Percentiles rank a stretch among this genome's conserved stretches.
These are phyloP conservation scores for Drosophila tripunctata DNA, from an alignment of 2,888 invertebrate genomes.

Conservation along the genomic window DNA sequence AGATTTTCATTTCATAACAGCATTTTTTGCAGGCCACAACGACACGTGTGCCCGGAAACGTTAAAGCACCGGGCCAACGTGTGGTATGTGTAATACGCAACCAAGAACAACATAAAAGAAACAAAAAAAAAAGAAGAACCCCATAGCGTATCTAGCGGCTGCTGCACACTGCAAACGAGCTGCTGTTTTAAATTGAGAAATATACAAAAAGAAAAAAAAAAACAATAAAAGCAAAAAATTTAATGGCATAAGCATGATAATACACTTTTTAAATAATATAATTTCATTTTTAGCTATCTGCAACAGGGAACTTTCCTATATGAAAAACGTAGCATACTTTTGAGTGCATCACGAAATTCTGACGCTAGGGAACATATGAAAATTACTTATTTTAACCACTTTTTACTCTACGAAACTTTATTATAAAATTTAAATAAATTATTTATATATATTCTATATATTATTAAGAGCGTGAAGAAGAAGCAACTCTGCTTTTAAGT, in stretches of 20 bases:
- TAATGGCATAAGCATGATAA: background rate
- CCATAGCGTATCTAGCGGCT: conserved; percentile 28
- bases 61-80: conserved; percentile 31
- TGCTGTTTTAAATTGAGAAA: background rate
- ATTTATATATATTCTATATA: background rate
- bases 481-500: background rate
- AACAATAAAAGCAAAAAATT: background rate
- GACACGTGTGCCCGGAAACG: conserved; percentile 29
- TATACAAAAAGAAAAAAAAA: background rate
- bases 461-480: too few relatives aligned
- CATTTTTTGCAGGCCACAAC: conserved; percentile 43
- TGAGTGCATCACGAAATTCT: background rate
- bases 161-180: conserved; percentile 17
- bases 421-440: too few relatives aligned
- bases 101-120: conserved; percentile 27
- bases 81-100: conserved; percentile 60
- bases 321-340: background rate
- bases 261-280: too few relatives aligned
- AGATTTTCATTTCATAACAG: conserved; percentile 72
- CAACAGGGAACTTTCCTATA: background rate
- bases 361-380: too few relatives aligned
- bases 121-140: conserved; percentile 1
- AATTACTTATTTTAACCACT: background rate
- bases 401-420: background rate
- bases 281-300: background rate